phyloP scores from a whole-genome alignment of 2,113 vertebrate species.

The Mus spicilegus region DNA sequence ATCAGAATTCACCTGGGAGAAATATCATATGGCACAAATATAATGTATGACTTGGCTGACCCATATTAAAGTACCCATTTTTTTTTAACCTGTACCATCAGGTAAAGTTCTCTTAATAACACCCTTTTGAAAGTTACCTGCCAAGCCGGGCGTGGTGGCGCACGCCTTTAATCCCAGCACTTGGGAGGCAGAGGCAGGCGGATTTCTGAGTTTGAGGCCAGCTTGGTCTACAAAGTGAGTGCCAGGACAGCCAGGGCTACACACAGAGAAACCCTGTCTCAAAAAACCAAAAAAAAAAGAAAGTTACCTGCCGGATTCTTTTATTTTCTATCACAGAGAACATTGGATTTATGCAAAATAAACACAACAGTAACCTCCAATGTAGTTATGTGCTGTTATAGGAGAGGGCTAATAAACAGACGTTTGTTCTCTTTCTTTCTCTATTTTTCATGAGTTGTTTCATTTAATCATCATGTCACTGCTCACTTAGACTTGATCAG shows the following conservation, averaged over 20 bases:
- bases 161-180: too few relatives aligned
- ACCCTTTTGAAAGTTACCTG: background rate
- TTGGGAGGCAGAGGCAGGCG: too few relatives aligned
- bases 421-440: background rate
- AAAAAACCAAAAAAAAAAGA: too few relatives aligned
- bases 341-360: background rate
- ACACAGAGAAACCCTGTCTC: too few relatives aligned
- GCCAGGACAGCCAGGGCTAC: too few relatives aligned
- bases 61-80: background rate
- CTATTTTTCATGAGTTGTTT: conserved; percentile 20
- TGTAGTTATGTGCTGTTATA: background rate
- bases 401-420: background rate
- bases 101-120: background rate
- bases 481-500: background rate
- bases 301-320: background rate
- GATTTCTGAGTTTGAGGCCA: too few relatives aligned
- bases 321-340: background rate
- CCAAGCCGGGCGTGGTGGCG: too few relatives aligned
- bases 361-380: background rate
- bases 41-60: background rate
- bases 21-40: background rate
- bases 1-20: background rate
- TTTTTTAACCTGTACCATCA: background rate
- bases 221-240: too few relatives aligned
- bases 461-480: conserved; percentile 23